Percentiles rank a stretch among this genome's conserved stretches.
Conservation (phyloP, 2,888 invertebrate species). For the Clivina fossor region DNA sequence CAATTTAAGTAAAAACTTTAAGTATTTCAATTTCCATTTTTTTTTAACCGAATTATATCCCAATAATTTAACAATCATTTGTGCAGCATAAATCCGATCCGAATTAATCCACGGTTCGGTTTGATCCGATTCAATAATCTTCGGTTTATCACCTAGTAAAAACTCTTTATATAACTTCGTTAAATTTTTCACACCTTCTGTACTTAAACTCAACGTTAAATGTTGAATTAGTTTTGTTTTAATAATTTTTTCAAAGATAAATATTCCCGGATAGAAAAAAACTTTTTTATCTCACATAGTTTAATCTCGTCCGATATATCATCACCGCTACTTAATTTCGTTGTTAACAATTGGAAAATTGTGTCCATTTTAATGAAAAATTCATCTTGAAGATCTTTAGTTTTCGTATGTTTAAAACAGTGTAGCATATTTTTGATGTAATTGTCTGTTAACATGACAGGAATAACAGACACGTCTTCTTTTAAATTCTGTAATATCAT, state of each 20-base stretch:
- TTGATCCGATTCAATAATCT: constrained; percentile 54
- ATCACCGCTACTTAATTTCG: constrained; percentile 56
- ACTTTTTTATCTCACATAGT: constrained; percentile 65
- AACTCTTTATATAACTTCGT: constrained; percentile 65
- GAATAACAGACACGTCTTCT: constrained; percentile 57
- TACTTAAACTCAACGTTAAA: constrained; percentile 62
- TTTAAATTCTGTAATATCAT: constrained; percentile 57
- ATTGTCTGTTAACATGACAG: constrained; percentile 63
- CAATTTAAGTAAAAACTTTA: constrained; percentile 65
- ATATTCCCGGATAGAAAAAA: constrained; percentile 68
- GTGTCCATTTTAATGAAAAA: constrained; percentile 61
- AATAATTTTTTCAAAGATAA: constrained; percentile 74
- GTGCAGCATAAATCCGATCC: constrained; percentile 68
- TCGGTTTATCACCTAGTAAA: constrained; percentile 59
- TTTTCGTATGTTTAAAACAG: constrained; percentile 63
- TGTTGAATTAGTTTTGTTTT: constrained; percentile 66
- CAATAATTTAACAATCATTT: constrained; percentile 56
- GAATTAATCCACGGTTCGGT: constrained; percentile 65
- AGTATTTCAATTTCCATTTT: constrained; percentile 68
- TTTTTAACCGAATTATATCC: constrained; percentile 50
- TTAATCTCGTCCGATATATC: constrained; percentile 58
- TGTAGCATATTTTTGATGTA: constrained; percentile 66
- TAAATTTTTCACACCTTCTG: constrained; percentile 64
- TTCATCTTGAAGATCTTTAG: constrained; percentile 60
- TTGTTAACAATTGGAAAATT: constrained; percentile 57